These are phyloP conservation scores for Paraplagusia blochii DNA, from an alignment of 2,113 vertebrate genomes.

Conservation along the genomic window DNA sequence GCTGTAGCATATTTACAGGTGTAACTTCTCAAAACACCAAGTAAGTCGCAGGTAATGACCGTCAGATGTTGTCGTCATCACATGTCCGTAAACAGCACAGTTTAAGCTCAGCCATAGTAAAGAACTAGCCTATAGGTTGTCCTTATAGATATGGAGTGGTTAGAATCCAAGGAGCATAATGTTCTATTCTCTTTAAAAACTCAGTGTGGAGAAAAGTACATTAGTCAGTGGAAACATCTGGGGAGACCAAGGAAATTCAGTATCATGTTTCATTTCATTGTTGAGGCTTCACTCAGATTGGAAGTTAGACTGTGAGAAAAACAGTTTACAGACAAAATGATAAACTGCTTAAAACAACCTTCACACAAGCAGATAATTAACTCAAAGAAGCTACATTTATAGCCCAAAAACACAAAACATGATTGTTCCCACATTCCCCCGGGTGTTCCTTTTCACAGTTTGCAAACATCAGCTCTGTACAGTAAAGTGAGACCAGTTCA, in stretches of 20 bases:
- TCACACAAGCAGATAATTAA: too few species aligned
- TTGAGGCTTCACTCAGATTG: too few species aligned
- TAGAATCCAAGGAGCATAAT: slow-evolving; percentile 13
- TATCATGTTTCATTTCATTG: neutral
- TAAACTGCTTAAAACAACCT: slow-evolving; percentile 21
- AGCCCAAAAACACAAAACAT: slow-evolving; percentile 14
- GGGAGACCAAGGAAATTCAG: slow-evolving; percentile 14
- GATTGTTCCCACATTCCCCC: neutral
- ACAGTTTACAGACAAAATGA: too few species aligned
- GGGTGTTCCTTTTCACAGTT: slow-evolving; percentile 24
- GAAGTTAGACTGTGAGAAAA: too few species aligned
- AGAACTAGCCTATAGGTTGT: too few species aligned
- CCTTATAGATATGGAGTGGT: slow-evolving; percentile 3
- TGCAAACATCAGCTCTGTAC: slow-evolving; percentile 20
- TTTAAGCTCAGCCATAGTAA: slow-evolving; percentile 15
- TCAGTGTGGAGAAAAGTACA: slow-evolving; percentile 1
- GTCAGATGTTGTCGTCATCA: too few species aligned
- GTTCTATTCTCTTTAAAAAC: slow-evolving; percentile 35
- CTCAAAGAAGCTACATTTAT: too few species aligned
- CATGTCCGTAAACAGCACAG: neutral
- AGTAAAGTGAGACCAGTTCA: slow-evolving; percentile 34
- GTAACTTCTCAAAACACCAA: too few species aligned
- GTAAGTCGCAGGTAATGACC: too few species aligned
- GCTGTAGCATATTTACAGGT: too few species aligned
- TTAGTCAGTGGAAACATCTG: slow-evolving; percentile 36